phyloP scores from a whole-genome alignment of 2,113 vertebrate genomes.

The Cryptomyrus ogoouensis region DNA sequence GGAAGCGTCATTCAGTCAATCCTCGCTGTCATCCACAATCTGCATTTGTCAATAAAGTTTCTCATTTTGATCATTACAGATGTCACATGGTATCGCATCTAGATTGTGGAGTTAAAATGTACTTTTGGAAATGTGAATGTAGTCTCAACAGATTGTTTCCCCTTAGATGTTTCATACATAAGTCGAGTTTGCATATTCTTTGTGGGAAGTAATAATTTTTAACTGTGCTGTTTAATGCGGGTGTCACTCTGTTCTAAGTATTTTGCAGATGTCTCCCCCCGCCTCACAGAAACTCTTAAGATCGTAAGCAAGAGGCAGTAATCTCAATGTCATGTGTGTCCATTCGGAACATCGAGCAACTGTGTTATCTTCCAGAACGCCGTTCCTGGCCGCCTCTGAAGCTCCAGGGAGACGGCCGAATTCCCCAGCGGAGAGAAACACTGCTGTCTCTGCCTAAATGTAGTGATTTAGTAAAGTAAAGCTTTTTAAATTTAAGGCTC shows the following conservation, averaged over 20 bases:
- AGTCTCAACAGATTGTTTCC: neutral
- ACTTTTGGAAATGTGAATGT: neutral
- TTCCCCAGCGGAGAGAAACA: neutral
- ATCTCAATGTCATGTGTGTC: neutral
- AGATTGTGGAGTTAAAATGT: neutral
- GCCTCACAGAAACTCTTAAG: neutral
- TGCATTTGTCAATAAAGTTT: conserved; percentile 2
- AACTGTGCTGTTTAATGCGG: neutral
- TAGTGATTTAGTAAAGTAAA: neutral
- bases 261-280: neutral
- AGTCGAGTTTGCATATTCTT: neutral
- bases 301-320: neutral
- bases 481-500: neutral
- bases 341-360: neutral
- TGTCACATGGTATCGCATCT: neutral
- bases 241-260: neutral
- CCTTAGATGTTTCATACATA: neutral
- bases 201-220: neutral
- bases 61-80: neutral
- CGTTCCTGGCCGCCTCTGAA: neutral
- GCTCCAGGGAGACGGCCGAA: neutral
- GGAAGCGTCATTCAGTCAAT: neutral
- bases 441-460: neutral
- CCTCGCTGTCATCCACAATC: neutral
- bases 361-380: neutral